Evolutionary conservation across 2,797 vertebrate genomes (phyloP).

Genomic region (Poliocrania exsul): DNA sequence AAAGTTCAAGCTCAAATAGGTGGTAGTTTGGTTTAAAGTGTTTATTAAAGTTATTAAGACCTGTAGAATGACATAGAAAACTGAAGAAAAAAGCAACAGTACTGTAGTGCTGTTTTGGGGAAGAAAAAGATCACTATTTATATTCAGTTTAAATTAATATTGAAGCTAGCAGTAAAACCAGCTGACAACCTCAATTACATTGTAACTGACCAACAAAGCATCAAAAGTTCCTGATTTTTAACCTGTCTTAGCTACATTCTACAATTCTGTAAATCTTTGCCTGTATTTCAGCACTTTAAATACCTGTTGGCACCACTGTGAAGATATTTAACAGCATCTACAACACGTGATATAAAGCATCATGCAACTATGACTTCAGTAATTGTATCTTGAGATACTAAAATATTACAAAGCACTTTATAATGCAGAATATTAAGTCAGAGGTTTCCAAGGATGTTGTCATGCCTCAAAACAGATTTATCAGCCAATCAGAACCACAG

Average conservation of each 20-base stretch:
- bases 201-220: background rate
- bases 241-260: background rate
- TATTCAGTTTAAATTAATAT: background rate
- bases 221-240: background rate
- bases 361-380: background rate
- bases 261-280: background rate
- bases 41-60: background rate
- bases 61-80: background rate
- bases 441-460: background rate
- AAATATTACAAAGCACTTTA: background rate
- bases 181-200: background rate
- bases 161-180: background rate
- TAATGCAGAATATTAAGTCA: background rate
- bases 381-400: background rate
- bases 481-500: background rate
- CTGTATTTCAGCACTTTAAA: background rate
- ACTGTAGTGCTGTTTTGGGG: background rate
- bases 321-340: background rate
- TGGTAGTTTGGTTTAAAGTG: background rate
- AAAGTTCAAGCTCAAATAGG: background rate
- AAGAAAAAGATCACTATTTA: background rate
- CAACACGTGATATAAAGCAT: background rate
- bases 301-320: background rate
- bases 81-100: background rate
- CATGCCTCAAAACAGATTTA: background rate